Evolutionary conservation across 2,113 vertebrate genomes (phyloP), one percentile per base, ranked within the genome.

Genomic region (Echinops telfairi): DNA sequence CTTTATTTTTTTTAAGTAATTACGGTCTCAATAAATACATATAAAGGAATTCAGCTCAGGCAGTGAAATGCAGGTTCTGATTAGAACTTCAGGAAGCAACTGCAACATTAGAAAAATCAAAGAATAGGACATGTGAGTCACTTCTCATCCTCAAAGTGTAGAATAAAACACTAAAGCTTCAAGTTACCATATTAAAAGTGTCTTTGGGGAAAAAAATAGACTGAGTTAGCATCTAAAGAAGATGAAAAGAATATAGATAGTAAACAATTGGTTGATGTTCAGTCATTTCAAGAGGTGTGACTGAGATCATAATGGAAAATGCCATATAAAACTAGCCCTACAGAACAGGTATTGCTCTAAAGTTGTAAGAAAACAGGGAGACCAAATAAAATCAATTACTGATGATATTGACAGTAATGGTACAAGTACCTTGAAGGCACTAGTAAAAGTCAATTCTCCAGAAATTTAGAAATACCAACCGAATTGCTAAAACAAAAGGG

Each of bases 331-430:
- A 20, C 25, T 38, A 15, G 20, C 47, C n/a, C 19, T 77, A 88
- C 36, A 88, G 43, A 82, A 64, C 40, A 88, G n/a, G 1, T 68
- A 91, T 88, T 89, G 87, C 40, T 86, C 31, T 66, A 83, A 93
- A 92, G 75, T 22, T 70, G 3, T 5, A 88, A 82, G 76, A 53
- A 83, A 96, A 89, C 43, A 89, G 31, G 47, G n/a, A 79, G 33
- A 82, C 57, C 7, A 17, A 3, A 58, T 58, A 7, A 16, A 19
- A 58, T 12, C 57, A 58, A 58, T 14, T 16, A 58, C 57, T 19
- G 19, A 25, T 66, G 64, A 9, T 66, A 29, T 29, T 66, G 64
- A 10, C 25, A 27, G 25, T 29, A 10, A 27, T 66, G 40, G 40
- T 3, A 7, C 3, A 40, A 40, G 40, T 40, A 40, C 40, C 7